Conservation (phyloP, 2,113 vertebrate species). For the Nothocercus nigrocapillus region DNA sequence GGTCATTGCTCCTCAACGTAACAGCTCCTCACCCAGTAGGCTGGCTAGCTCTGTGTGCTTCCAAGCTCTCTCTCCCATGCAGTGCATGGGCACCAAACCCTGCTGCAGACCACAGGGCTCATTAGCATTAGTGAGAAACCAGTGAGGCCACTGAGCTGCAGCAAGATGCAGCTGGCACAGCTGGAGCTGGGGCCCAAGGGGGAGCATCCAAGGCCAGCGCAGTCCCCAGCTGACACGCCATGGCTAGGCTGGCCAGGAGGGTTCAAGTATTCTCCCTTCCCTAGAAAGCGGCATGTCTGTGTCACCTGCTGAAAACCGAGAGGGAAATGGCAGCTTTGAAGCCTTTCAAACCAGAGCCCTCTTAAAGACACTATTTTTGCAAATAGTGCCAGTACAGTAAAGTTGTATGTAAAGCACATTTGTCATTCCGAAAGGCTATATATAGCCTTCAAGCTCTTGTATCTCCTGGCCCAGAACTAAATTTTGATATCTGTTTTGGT, state of each 20-base stretch:
- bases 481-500: neutral
- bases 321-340: neutral
- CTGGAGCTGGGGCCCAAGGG: accelerated
- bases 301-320: neutral
- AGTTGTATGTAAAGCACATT: neutral
- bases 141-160: neutral
- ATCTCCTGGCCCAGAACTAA: too few relatives aligned
- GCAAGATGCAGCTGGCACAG: neutral
- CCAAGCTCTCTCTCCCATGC: neutral
- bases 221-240: too few relatives aligned
- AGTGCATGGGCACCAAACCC: accelerated
- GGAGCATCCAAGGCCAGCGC: neutral
- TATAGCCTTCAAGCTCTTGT: neutral
- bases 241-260: neutral
- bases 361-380: too few relatives aligned
- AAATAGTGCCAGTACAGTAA: neutral
- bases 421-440: neutral
- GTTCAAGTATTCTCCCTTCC: too few relatives aligned
- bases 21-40: neutral
- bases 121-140: accelerated
- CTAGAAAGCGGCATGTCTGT: neutral
- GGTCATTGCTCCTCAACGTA: neutral
- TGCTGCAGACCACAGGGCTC: accelerated
- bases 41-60: neutral
- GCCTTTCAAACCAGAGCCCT: neutral